Evolutionary conservation across 2,888 invertebrate species (phyloP).

Genomic region (Pinctada fucata): DNA sequence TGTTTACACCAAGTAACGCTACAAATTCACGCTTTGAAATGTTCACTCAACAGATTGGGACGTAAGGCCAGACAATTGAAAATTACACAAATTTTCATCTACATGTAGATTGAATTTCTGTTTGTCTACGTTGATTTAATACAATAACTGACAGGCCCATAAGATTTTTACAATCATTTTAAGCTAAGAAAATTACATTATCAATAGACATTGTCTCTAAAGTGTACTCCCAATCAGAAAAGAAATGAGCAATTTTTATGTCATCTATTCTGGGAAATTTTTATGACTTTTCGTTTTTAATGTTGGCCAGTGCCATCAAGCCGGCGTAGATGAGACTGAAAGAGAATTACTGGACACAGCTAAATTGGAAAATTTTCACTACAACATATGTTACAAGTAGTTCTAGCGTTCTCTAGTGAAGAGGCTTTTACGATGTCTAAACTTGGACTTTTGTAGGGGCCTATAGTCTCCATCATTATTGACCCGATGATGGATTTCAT

Average conservation of each 20-base stretch:
- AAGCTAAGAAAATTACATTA: conserved; percentile 18
- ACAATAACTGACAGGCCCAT: conserved; percentile 13
- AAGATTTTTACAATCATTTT: conserved; percentile 26
- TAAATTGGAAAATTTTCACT: not conserved
- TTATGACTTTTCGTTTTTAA: conserved; percentile 19
- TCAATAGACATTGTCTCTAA: conserved; percentile 12
- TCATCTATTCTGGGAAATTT: conserved; percentile 12
- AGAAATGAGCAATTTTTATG: conserved; percentile 18
- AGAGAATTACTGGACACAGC: conserved; percentile 3
- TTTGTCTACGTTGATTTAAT: conserved; percentile 28
- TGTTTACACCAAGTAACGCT: conserved; percentile 6
- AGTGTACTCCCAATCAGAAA: conserved; percentile 9
- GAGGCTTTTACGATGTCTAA: too few species aligned
- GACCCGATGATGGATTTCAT: too few species aligned
- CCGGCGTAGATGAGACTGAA: not conserved
- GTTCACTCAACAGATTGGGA: conserved; percentile 15
- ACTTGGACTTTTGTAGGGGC: too few species aligned
- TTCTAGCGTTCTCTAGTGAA: too few species aligned
- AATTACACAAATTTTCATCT: conserved; percentile 30
- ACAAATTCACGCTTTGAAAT: conserved; percentile 21
- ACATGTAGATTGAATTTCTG: conserved; percentile 34
- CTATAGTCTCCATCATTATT: too few species aligned
- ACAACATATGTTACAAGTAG: conserved; percentile 3
- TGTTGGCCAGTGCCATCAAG: conserved; percentile 1
- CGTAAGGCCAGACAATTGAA: conserved; percentile 27